Conservation (phyloP, 2,113 vertebrate species). For the Mystacornis crossleyi region DNA sequence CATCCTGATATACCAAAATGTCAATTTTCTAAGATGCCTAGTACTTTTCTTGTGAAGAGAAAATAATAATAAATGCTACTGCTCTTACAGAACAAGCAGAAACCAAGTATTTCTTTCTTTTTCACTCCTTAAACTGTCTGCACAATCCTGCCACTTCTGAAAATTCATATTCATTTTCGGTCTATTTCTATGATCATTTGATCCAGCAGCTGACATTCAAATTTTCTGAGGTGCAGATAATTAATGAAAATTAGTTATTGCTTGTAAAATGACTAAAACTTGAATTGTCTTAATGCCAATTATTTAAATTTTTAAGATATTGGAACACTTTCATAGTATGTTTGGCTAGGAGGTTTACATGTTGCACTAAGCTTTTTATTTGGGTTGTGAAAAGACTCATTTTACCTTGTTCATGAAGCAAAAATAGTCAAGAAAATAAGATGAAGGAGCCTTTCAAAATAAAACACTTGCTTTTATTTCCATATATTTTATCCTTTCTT, state of each 20-base stretch:
- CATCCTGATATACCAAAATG: not conserved
- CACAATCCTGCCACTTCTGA: not conserved
- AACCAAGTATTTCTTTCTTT: not conserved
- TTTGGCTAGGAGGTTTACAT: not conserved
- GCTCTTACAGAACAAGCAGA: not conserved
- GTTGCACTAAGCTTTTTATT: not conserved
- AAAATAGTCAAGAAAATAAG: not conserved
- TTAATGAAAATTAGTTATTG: not conserved
- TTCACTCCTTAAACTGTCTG: not conserved
- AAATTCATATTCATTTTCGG: not conserved
- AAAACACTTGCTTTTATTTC: not conserved
- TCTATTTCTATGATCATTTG: not conserved
- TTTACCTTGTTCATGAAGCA: not conserved
- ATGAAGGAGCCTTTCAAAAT: not conserved
- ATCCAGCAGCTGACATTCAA: not conserved
- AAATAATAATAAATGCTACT: not conserved
- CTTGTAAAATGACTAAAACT: not conserved
- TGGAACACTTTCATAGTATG: not conserved
- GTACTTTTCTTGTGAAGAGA: not conserved
- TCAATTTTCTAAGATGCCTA: not conserved
- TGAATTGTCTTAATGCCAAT: rapidly evolving
- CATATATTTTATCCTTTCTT: rapidly evolving
- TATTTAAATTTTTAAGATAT: not conserved
- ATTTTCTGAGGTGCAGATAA: not conserved
- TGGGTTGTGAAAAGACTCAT: not conserved